A percentile compares a stretch with the other conserved stretches of the same genome.
Evolutionary conservation across 2,113 vertebrate genomes (phyloP).

Genomic region (Silurus meridionalis): DNA sequence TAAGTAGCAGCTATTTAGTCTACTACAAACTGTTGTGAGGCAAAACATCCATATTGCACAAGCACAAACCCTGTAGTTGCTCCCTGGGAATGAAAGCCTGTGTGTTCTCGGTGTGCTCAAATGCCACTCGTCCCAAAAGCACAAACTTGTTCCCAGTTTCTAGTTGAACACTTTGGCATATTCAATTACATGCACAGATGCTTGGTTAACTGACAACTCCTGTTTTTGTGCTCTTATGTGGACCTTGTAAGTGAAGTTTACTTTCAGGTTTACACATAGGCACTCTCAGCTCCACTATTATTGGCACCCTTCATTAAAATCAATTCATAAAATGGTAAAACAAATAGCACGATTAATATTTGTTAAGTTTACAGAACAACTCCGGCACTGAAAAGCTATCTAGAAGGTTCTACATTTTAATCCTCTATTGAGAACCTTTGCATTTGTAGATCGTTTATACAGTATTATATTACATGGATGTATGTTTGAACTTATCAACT

Average conservation of each 20-base stretch:
- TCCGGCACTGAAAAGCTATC: background rate
- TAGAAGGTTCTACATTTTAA: background rate
- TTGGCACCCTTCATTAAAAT: conserved; percentile 10
- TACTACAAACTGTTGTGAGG: background rate
- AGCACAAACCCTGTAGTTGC: background rate
- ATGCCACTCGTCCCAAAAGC: background rate
- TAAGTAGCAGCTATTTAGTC: background rate
- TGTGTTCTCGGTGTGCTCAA: background rate
- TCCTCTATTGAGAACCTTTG: background rate
- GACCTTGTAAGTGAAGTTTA: conserved; percentile 6
- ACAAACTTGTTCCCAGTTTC: conserved; percentile 5
- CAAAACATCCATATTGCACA: conserved; percentile 8
- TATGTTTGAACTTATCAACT: background rate
- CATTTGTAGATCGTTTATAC: background rate
- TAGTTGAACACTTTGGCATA: conserved; percentile 8
- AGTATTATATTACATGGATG: background rate
- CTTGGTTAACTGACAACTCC: conserved; percentile 23
- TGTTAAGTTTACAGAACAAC: background rate
- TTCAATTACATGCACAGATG: conserved; percentile 33
- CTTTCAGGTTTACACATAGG: background rate
- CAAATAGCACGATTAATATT: background rate
- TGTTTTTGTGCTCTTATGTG: conserved; percentile 26
- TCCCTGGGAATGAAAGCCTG: background rate
- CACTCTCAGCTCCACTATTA: background rate
- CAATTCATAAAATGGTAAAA: background rate